Evolutionary conservation across 2,888 invertebrate species (phyloP).

Genomic region (Cistogaster globosa): DNA sequence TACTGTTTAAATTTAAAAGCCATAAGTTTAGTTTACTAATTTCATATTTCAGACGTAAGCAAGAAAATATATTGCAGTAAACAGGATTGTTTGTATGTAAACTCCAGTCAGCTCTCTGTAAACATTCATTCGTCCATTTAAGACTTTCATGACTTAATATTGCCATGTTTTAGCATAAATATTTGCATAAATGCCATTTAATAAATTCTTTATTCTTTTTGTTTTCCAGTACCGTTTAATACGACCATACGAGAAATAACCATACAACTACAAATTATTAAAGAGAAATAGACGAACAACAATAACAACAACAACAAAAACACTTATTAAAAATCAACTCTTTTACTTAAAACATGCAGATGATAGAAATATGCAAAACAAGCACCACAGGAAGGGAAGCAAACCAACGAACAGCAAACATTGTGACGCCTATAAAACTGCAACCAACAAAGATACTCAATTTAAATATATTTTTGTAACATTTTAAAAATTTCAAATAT

Average conservation of each 20-base stretch:
- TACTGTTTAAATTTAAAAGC: too few relatives aligned
- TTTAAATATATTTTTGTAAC: constrained; percentile 28
- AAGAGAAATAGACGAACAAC: too few relatives aligned
- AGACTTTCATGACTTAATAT: constrained; percentile 66
- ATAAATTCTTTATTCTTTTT: constrained; percentile 45
- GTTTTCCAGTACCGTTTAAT: not conserved
- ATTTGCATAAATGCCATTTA: constrained; percentile 71
- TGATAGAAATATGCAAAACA: constrained; percentile 46
- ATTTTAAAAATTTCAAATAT: constrained; percentile 23
- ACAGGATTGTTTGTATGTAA: constrained; percentile 26
- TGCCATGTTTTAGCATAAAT: constrained; percentile 69
- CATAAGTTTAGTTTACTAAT: too few relatives aligned
- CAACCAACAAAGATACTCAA: not conserved
- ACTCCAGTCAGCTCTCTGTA: constrained; percentile 17
- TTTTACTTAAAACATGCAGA: constrained; percentile 11
- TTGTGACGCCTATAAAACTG: constrained; percentile 30
- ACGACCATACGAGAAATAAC: constrained; percentile 24
- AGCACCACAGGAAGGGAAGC: constrained; percentile 20
- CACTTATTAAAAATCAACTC: constrained; percentile 53
- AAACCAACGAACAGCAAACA: constrained; percentile 11
- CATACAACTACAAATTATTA: constrained; percentile 8
- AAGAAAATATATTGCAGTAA: constrained; percentile 4
- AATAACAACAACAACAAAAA: constrained; percentile 23
- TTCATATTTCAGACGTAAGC: too few relatives aligned
- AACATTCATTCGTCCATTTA: constrained; percentile 11